A percentile compares a stretch with the other conserved stretches of the same genome.
These are phyloP conservation scores for Clepsis dumicolana DNA, from an alignment of 2,888 invertebrate genomes.

Conservation along the genomic window DNA sequence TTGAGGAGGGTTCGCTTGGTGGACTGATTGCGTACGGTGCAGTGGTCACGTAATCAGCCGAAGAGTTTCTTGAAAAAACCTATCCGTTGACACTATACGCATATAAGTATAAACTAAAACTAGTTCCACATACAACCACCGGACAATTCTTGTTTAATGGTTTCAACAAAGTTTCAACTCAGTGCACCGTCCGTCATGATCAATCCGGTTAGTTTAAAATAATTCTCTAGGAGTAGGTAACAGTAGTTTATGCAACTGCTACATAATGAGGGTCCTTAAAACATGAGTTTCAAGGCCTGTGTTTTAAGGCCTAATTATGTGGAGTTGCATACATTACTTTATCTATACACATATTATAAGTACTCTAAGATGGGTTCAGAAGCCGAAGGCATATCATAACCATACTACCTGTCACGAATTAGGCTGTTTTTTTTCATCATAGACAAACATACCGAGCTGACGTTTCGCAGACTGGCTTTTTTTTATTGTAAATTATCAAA, in stretches of 20 bases:
- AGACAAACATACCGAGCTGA: no score
- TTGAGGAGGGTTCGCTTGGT: slow-evolving; percentile 41
- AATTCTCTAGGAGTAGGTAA: background rate
- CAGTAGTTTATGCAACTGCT: background rate
- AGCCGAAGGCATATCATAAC: no score
- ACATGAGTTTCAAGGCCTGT: no score
- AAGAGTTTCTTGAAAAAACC: slow-evolving; percentile 23
- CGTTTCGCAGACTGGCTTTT: no score
- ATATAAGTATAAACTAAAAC: slow-evolving; percentile 16
- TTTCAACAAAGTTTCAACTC: background rate
- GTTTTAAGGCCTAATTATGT: no score
- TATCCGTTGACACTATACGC: slow-evolving; percentile 32
- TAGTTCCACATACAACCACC: background rate
- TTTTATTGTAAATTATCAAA: no score
- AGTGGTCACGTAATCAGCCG: slow-evolving; percentile 36
- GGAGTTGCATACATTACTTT: no score
- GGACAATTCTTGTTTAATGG: background rate
- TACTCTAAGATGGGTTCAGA: no score
- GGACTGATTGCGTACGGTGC: slow-evolving; percentile 38
- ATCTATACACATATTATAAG: no score
- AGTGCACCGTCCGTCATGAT: background rate
- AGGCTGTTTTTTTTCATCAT: no score
- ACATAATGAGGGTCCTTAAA: no score
- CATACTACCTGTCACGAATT: no score
- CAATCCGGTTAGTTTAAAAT: background rate